Evolutionary conservation across 2,113 vertebrate species (phyloP).

Genomic region (Tenebrosternarchus preto): DNA sequence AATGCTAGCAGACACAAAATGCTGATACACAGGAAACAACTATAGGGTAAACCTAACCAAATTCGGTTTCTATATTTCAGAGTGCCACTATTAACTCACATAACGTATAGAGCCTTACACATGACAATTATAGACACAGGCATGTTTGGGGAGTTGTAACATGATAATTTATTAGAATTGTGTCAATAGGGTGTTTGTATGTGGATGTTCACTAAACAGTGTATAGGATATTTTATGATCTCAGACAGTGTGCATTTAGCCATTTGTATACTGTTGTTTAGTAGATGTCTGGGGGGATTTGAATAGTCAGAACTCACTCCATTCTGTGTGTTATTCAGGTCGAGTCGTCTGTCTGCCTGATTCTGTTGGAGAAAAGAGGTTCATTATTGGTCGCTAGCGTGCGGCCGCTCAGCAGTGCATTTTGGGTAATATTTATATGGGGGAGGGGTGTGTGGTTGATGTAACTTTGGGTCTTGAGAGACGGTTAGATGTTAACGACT

Average conservation of each 20-base stretch:
- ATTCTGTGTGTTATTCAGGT: conserved; percentile 66
- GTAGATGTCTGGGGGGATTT: conserved; percentile 50
- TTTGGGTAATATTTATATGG: conserved; percentile 46
- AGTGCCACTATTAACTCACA: no score
- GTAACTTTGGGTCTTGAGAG: neutral
- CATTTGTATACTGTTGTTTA: conserved; percentile 3
- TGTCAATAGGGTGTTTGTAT: neutral
- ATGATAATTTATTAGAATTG: no score
- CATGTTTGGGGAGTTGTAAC: no score
- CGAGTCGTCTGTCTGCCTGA: conserved; percentile 70
- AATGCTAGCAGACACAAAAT: no score
- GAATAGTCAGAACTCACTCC: conserved; percentile 75
- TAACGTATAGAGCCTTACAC: no score
- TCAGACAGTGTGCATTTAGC: neutral
- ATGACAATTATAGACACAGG: no score
- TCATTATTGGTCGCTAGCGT: conserved; percentile 54
- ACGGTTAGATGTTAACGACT: conserved; percentile 25
- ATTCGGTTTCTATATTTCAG: no score
- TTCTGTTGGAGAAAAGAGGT: conserved; percentile 73
- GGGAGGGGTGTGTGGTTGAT: conserved; percentile 30
- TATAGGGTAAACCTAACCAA: no score
- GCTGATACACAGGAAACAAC: no score
- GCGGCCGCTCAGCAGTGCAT: conserved; percentile 48
- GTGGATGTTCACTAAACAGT: neutral
- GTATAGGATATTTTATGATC: neutral